Conservation (phyloP, 2,797 vertebrate species). For the Scomberomorus guttatus region DNA sequence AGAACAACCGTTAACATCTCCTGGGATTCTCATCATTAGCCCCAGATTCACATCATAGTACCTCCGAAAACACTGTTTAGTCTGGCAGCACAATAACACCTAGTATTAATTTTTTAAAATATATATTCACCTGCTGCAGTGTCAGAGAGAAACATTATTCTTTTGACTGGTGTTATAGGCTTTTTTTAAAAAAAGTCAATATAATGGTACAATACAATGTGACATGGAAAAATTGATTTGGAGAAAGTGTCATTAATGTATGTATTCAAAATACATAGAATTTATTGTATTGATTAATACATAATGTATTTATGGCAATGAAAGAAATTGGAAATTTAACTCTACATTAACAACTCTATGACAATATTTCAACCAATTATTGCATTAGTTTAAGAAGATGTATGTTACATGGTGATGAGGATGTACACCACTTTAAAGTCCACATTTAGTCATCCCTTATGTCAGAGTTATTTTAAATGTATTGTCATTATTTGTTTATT, state of each 20-base stretch:
- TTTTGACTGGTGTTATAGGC: not conserved
- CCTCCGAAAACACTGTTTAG: conserved; percentile 30
- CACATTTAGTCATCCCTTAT: not conserved
- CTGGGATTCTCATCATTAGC: conserved; percentile 69
- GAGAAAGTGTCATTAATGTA: no score
- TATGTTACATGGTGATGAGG: not conserved
- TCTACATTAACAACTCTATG: no score
- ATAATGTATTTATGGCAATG: not conserved
- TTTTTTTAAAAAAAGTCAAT: not conserved
- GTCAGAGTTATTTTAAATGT: not conserved
- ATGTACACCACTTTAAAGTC: not conserved
- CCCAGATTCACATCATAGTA: conserved; percentile 45
- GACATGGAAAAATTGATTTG: not conserved
- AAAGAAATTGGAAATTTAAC: no score
- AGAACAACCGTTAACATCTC: conserved; percentile 51
- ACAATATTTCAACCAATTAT: no score
- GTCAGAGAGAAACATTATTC: conserved; percentile 1
- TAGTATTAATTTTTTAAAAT: conserved; percentile 12
- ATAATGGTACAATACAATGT: not conserved
- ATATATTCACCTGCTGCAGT: not conserved
- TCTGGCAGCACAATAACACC: conserved; percentile 43
- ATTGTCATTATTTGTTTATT: not conserved
- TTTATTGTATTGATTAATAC: no score
- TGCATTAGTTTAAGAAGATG: no score
- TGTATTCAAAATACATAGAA: no score